Base-by-base conservation (phyloP, 1,140 invertebrate species). In the Oncopodura yosiiana region DNA sequence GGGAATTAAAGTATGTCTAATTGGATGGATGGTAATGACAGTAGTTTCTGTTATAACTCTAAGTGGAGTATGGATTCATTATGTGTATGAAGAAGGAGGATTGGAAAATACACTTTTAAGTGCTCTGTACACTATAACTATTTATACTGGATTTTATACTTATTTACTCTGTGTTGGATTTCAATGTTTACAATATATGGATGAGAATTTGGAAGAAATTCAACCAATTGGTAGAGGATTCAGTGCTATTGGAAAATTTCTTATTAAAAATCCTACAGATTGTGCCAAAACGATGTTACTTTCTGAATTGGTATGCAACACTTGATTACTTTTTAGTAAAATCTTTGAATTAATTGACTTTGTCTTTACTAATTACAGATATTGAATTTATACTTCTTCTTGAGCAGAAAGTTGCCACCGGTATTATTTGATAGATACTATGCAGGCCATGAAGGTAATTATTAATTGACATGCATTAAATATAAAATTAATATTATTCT, bases 161-260 rank as follows among this genome's bases (percentile, higher is more conserved):
- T 56, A 56, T 26, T 23, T 56, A 1, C 39, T 56, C 1, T 43
- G 23, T n/a, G 37, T 56, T 8, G 54, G 38, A 4, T 34, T 34
- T 44, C 54, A 56, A 41, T 49, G 46, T 12, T 19, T 56, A 1
- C 54, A 46, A 3, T 41, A 56, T 51, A 14, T 56, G 6, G 50
- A 49, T 19, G 48, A 51, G 8, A 42, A 56, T 30, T 38, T 56
- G 29, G 54, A 56, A 45, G 48, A 51, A 30, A 39, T 56, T 26
- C 46, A 50, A 26, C 54, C 54, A 0, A 56, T 56, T 29, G 54
- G 54, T 1, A 56, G 50, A 36, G 54, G 54, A 24, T 56, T 56
- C 14, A 39, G 27, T 5, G 32, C 36, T 21, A 19, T 56, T 9
- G 50, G 54, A 39, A 49, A 42, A 45, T 56, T 49, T 34, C 45